phyloP scores from a whole-genome alignment of 35 echinoderm and acorn worm genomes.

The Lytechinus variegatus region DNA sequence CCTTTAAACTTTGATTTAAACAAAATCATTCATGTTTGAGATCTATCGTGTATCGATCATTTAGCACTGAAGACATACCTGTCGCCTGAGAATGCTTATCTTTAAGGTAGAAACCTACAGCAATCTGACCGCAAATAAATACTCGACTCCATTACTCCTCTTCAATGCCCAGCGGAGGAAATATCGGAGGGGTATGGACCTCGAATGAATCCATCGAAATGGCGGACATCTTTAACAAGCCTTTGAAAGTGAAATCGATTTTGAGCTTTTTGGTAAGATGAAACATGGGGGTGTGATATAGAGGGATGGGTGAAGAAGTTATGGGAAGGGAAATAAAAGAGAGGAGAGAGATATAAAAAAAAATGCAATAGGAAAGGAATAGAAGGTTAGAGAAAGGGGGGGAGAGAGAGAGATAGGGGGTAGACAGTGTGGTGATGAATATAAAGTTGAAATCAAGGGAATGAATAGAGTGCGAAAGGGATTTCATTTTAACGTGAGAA shows the following conservation, averaged over 20 bases:
- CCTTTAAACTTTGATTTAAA: background rate
- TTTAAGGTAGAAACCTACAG: background rate
- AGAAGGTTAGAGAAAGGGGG: too few species aligned
- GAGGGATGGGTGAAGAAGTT: background rate
- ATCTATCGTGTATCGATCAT: background rate
- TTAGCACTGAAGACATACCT: background rate
- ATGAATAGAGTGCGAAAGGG: too few species aligned
- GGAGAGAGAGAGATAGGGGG: too few species aligned
- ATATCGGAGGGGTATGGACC: background rate
- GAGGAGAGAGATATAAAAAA: too few species aligned
- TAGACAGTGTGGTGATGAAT: too few species aligned
- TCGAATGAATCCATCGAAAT: background rate
- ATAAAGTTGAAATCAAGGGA: too few species aligned
- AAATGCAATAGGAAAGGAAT: too few species aligned
- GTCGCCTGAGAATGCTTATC: slow-evolving; percentile 16
- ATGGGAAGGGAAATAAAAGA: background rate
- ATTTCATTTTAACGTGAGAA: too few species aligned
- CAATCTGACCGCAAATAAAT: background rate
- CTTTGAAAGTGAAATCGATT: slow-evolving; percentile 1
- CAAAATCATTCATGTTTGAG: background rate
- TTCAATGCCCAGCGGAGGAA: background rate
- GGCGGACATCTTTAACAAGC: background rate
- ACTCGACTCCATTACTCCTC: background rate
- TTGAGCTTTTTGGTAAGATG: background rate
- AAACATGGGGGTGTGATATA: too few species aligned